Percentiles rank a stretch among this genome's conserved stretches.
phyloP scores from a whole-genome alignment of 2,113 vertebrate genomes.

The Tachysurus vachellii region DNA sequence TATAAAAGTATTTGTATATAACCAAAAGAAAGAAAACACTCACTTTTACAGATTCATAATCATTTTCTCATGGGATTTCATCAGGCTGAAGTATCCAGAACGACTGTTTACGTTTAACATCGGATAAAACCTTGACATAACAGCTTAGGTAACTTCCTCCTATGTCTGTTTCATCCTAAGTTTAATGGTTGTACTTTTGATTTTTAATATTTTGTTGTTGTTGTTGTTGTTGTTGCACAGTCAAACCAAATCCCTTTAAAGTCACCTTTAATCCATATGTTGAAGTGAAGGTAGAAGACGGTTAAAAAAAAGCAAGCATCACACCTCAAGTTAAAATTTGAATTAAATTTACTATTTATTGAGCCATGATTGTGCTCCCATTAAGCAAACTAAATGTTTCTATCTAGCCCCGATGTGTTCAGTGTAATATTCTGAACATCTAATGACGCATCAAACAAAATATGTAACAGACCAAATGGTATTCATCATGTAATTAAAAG shows the following conservation, averaged over 20 bases:
- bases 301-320: background rate
- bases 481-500: constrained; percentile 5
- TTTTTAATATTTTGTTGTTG: background rate
- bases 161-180: background rate
- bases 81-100: background rate
- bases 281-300: background rate
- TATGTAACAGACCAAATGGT: constrained; percentile 3
- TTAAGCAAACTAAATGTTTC: background rate
- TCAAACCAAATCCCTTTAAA: background rate
- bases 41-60: background rate
- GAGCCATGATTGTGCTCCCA: background rate
- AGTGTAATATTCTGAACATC: background rate
- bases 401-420: background rate
- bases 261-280: background rate
- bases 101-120: background rate
- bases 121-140: background rate
- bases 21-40: background rate
- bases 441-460: background rate
- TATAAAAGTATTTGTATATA: background rate
- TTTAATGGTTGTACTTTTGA: background rate
- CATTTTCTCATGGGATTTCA: background rate
- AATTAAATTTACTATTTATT: background rate
- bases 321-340: background rate
- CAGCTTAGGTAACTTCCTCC: background rate
- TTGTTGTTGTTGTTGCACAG: background rate